A percentile compares a stretch with the other conserved stretches of the same genome.
phyloP scores from a whole-genome alignment of 2,113 vertebrate species.

The Miniopterus natalensis region DNA sequence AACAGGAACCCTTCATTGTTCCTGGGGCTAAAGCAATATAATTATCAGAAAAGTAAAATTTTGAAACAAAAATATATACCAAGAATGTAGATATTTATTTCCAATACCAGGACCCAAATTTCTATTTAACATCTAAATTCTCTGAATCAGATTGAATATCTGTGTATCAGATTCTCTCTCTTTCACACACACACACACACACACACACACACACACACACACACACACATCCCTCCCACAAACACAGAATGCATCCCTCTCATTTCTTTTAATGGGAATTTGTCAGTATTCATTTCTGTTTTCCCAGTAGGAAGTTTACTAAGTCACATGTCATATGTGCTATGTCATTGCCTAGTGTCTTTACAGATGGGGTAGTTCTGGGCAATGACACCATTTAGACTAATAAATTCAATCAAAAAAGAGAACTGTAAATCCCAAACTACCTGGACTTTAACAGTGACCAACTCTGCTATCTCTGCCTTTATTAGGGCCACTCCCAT shows the following conservation, averaged over 20 bases:
- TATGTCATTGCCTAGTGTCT: not conserved
- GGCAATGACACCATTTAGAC: not conserved
- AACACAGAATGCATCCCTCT: not conserved
- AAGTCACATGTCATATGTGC: not conserved
- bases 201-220: not conserved
- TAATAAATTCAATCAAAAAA: constrained; percentile 15
- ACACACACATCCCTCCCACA: not conserved
- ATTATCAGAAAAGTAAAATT: constrained; percentile 23
- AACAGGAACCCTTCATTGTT: constrained; percentile 4
- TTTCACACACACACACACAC: not conserved
- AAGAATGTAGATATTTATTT: constrained; percentile 32
- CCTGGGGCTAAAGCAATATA: constrained; percentile 29
- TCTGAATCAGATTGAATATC: not conserved
- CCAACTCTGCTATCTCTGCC: not conserved
- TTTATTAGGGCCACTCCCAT: not conserved
- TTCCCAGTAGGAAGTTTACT: not conserved
- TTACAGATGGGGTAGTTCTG: not conserved
- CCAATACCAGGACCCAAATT: constrained; percentile 20
- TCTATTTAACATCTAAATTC: constrained; percentile 25
- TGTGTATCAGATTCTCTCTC: not conserved
- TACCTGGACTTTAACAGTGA: constrained; percentile 32
- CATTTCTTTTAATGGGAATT: not conserved
- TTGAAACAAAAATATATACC: not conserved
- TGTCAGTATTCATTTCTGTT: constrained; percentile 24
- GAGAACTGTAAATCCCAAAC: not conserved